Evolutionary conservation across 2,113 vertebrate genomes (phyloP).

Genomic region (Podarcis muralis): DNA sequence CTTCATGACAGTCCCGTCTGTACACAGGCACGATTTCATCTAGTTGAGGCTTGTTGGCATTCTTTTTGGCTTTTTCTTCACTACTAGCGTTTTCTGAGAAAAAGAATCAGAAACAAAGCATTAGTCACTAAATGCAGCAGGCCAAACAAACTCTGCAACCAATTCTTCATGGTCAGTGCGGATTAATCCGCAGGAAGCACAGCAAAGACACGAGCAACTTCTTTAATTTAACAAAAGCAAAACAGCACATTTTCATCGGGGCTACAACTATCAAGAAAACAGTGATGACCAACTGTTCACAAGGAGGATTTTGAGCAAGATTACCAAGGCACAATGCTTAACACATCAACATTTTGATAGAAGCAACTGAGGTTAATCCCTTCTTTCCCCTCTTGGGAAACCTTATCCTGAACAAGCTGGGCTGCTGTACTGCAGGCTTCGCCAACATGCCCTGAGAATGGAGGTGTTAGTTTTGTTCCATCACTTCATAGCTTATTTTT

Average conservation of each 20-base stretch:
- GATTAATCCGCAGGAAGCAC: not conserved
- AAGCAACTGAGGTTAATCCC: not conserved
- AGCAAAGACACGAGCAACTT: not conserved
- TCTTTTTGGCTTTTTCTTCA: constrained; percentile 95
- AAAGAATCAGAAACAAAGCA: constrained; percentile 1
- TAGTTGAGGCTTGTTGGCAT: constrained; percentile 90
- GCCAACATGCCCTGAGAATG: not conserved
- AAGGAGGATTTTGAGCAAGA: not conserved
- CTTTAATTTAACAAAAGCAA: not conserved
- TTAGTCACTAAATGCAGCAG: constrained; percentile 38
- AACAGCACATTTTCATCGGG: not conserved
- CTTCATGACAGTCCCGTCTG: constrained; percentile 98
- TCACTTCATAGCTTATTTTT: not conserved
- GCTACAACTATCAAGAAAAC: not conserved
- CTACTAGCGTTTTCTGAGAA: constrained; percentile 80
- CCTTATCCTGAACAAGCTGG: not conserved
- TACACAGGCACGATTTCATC: constrained; percentile 99
- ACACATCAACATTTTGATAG: not conserved
- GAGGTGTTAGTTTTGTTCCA: not conserved
- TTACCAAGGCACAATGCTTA: not conserved
- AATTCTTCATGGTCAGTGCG: not conserved
- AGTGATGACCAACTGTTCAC: not conserved
- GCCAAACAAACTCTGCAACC: not conserved
- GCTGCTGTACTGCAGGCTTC: not conserved
- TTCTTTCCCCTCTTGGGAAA: not conserved